phyloP scores from a whole-genome alignment of 2,113 vertebrate species.

The Alosa alosa region DNA sequence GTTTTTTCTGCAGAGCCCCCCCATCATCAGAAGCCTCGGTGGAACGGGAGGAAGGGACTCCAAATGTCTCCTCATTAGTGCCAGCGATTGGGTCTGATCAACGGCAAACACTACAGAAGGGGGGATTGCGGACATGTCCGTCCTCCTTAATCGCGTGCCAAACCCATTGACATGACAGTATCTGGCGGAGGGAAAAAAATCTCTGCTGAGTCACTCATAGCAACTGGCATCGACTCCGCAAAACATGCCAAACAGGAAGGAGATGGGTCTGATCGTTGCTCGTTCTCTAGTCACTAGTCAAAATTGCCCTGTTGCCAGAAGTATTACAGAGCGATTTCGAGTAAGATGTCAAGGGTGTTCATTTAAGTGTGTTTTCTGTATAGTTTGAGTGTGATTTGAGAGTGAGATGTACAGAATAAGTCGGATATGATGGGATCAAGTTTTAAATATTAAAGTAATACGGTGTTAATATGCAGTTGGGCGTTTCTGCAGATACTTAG shows the following conservation, averaged over 20 bases:
- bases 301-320: neutral
- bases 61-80: conserved; percentile 9
- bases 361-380: neutral
- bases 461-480: neutral
- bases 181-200: neutral
- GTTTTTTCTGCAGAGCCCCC: neutral
- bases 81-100: neutral
- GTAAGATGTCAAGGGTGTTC: neutral
- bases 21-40: neutral
- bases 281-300: neutral
- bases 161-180: neutral
- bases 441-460: neutral
- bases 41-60: neutral
- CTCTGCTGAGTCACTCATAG: neutral
- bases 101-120: neutral
- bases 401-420: neutral
- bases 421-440: neutral
- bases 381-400: neutral
- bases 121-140: neutral
- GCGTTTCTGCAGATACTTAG: neutral
- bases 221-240: neutral
- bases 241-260: neutral
- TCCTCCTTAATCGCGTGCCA: neutral
- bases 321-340: neutral
- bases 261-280: neutral